These are phyloP conservation scores for Onthophagus taurus DNA, from an alignment of 1,140 invertebrate species.

Conservation along the genomic window DNA sequence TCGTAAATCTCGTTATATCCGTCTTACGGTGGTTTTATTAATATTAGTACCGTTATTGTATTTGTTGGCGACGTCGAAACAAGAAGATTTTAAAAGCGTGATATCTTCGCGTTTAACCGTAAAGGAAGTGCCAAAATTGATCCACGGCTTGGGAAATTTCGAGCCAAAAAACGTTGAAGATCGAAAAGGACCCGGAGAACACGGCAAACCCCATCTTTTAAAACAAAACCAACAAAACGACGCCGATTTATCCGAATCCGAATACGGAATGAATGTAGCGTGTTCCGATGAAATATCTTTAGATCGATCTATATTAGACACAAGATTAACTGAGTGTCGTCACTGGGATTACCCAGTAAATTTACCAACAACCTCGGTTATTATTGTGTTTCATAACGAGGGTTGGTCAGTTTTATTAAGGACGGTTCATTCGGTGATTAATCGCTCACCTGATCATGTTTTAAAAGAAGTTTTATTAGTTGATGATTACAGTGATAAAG, in stretches of 20 bases:
- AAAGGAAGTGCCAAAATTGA: slow-evolving; percentile 24
- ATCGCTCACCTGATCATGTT: slow-evolving; percentile 80
- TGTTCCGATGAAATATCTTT: slow-evolving; percentile 84
- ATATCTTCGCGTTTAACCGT: slow-evolving; percentile 12
- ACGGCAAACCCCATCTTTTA: slow-evolving; percentile 66
- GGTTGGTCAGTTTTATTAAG: slow-evolving; percentile 90
- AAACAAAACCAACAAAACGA: slow-evolving; percentile 64
- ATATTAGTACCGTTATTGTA: slow-evolving; percentile 38
- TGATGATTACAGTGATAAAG: slow-evolving; percentile 96
- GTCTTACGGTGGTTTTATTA: slow-evolving; percentile 29
- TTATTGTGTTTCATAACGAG: slow-evolving; percentile 98
- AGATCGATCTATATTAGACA: slow-evolving; percentile 72
- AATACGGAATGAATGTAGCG: slow-evolving; percentile 96
- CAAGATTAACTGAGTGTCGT: slow-evolving; percentile 81
- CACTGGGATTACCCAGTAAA: slow-evolving; percentile 91
- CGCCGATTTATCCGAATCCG: slow-evolving; percentile 61
- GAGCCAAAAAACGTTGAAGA: slow-evolving; percentile 51
- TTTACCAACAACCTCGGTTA: slow-evolving; percentile 86
- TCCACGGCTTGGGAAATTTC: slow-evolving; percentile 49
- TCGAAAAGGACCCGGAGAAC: slow-evolving; percentile 73
- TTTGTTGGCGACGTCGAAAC: slow-evolving; percentile 36
- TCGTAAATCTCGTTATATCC: slow-evolving; percentile 37
- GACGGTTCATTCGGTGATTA: slow-evolving; percentile 94
- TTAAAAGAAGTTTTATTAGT: slow-evolving; percentile 95
- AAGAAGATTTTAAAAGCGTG: slow-evolving; percentile 21